Percentiles rank a stretch among this genome's conserved stretches.
Conservation (phyloP, 2,113 vertebrate species). For the Copsychus sechellarum region DNA sequence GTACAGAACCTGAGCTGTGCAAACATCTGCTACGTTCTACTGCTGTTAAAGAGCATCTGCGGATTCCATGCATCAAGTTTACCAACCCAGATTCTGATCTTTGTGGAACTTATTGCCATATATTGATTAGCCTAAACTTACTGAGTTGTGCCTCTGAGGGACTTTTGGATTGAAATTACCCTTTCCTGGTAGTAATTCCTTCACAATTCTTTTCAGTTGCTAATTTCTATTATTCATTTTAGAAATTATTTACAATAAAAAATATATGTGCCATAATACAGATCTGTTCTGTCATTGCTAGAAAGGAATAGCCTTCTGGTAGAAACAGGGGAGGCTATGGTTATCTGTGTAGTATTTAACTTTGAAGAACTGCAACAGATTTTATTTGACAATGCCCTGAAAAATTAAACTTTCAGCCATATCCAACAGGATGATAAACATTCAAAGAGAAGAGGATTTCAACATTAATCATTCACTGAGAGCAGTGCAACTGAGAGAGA, state of each 20-base stretch:
- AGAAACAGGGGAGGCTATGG: neutral
- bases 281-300: neutral
- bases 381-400: conserved; percentile 27
- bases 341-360: neutral
- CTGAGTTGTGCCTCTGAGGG: neutral
- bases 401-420: neutral
- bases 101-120: neutral
- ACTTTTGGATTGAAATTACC: neutral
- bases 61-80: neutral
- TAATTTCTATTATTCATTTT: neutral
- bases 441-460: neutral
- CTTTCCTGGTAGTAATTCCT: neutral
- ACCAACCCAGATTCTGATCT: neutral
- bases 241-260: neutral
- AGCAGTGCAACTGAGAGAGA: neutral
- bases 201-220: neutral
- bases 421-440: conserved; percentile 4
- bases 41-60: neutral
- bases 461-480: neutral
- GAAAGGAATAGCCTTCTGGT: neutral
- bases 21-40: neutral
- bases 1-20: neutral
- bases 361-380: neutral
- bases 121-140: neutral
- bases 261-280: neutral